Base-by-base conservation (phyloP, 2,797 vertebrate species). In the Heterohyrax brucei region DNA sequence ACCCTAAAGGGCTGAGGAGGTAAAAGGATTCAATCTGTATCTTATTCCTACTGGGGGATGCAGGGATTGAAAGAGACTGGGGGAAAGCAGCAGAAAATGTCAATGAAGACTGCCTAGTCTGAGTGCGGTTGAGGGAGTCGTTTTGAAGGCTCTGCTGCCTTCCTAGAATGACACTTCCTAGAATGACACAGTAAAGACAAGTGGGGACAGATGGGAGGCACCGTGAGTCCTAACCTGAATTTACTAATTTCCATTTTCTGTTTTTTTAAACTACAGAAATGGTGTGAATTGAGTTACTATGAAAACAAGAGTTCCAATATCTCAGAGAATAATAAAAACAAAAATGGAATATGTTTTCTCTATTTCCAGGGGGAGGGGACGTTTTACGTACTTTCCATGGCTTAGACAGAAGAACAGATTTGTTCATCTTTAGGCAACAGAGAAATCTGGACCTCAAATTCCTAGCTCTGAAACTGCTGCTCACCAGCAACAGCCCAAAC, bases 381-480 rank as follows among this genome's bases (percentile, higher is more conserved):
- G 16, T 89, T 39, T 56, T 0, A 53, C 72, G 72, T 53, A 91
- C 77, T 78, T 77, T 56, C n/a, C 21, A 84, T 4, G 19, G 62
- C 48, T 75, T 19, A 14, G 12, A 24, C 39, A 77, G 39, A 21
- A 94, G 85, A 86, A 64, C 4, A 46, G 53, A 75, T 53, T 61
- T 61, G 61, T 76, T 46, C 39, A n/a, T 82, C 30, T 95, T 95
- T 61, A 77, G 89, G 84, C 50, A 81, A 79, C 0, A 39, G 39
- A 94, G 48, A 89, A 93, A 39, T 70, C 56, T 70, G 61, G 84
- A 93, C 14, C 14, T 95, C 19, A 26, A 61, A 53, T 62, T 92
- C 46, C 46, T 80, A 81, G 53, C n/a, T 89, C 12, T 46, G 26
- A 64, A 84, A 62, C 80, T 89, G 12, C n/a, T 87, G 10, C 18